phyloP scores from a whole-genome alignment of 2,888 invertebrate species.

The Drosophila nr. perissopoda region DNA sequence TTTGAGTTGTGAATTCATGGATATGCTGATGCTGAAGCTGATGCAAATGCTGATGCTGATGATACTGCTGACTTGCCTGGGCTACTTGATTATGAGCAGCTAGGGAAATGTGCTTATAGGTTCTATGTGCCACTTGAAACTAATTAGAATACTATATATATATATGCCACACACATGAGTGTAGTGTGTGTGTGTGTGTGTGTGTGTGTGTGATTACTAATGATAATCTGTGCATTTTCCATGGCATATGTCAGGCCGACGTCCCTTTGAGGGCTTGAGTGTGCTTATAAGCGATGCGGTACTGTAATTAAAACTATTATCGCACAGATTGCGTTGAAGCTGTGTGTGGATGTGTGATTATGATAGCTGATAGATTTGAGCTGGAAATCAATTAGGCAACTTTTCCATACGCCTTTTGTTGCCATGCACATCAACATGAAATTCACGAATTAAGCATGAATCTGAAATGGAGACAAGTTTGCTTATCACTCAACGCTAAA shows the following conservation, averaged over 20 bases:
- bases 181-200: slow-evolving; percentile 16
- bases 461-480: slow-evolving; percentile 28
- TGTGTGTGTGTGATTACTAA: slow-evolving; percentile 13
- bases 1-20: slow-evolving; percentile 24
- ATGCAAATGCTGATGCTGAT: slow-evolving; percentile 14
- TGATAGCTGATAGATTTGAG: slow-evolving; percentile 8
- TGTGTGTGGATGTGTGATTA: not conserved
- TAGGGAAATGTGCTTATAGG: slow-evolving; percentile 64
- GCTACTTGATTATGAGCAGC: slow-evolving; percentile 24
- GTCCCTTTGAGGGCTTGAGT: slow-evolving; percentile 39
- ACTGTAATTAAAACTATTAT: slow-evolving; percentile 21
- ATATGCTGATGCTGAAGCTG: slow-evolving; percentile 35
- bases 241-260: slow-evolving; percentile 35
- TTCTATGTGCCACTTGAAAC: slow-evolving; percentile 62
- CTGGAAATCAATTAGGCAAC: slow-evolving; percentile 1
- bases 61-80: slow-evolving; percentile 14
- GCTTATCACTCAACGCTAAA: slow-evolving; percentile 31
- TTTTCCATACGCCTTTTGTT: not conserved
- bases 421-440: slow-evolving; percentile 11
- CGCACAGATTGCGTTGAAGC: slow-evolving; percentile 4
- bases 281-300: slow-evolving; percentile 16
- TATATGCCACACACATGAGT: slow-evolving; percentile 3
- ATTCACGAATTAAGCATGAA: slow-evolving; percentile 20
- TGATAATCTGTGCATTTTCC: slow-evolving; percentile 39
- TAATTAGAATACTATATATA: slow-evolving; percentile 59